Evolutionary conservation across 2,797 vertebrate genomes (phyloP), one percentile per base, ranked within the genome.

Genomic region (Simalia tracyae): DNA sequence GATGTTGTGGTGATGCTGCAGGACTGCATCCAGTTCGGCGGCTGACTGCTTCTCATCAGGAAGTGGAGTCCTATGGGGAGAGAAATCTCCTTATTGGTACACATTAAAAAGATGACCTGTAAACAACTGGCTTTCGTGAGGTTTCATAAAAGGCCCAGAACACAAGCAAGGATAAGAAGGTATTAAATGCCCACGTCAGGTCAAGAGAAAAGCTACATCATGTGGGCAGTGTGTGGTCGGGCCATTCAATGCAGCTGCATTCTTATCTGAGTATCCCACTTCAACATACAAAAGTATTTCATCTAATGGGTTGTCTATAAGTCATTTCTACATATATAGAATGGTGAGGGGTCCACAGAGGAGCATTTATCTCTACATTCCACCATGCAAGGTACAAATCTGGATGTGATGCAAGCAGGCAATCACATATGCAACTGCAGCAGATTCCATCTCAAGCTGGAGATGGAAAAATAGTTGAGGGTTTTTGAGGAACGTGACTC

Each of bases 1-100:
- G 95, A 99, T 96, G 95, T 98, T 98, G 97, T 99, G 98, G 84
- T 99, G 99, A 90, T 98, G 98, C 94, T 99, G 98, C 28, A 99
- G 95, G 59, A 99, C 98, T 0, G 99, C 97, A 92, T 99, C 99
- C 94, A 99, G 97, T 96, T 99, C 99, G 0, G 98, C 97, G 0
- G 98, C 98, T 0, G 98, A 99, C 97, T 99, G 99, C 92, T 98
- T 98, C 97, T 99, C 99, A 0, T 98, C 98, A 5, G 97, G 66
- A 0, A 94, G 91, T 56, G 98, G 87, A 89, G 97, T 97, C 95
- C 98, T 98, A 93, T 19, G 66, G 46, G 57, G 15, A 4, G 36
- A 0, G 31, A 36, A 4, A 26, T 46, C 72, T 42, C 17, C 15
- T 81, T 46, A 81, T 24, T 10, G 72, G 36, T 19, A 46, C 36